Base-by-base conservation (phyloP, 2,888 invertebrate species). In the Apotomis capreana region DNA sequence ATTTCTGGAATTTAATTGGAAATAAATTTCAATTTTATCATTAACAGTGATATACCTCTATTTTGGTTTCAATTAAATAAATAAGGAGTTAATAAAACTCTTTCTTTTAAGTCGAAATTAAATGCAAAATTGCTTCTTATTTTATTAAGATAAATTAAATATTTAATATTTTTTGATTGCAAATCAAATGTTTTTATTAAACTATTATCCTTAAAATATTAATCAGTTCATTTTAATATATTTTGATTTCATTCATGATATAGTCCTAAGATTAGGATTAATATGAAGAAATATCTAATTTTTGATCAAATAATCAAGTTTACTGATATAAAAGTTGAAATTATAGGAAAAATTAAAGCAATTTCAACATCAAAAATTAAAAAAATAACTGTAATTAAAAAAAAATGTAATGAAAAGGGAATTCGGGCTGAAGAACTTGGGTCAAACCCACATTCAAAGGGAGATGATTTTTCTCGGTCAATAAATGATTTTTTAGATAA, bases 341-440 rank as follows among this genome's bases (percentile, higher is more conserved):
- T 94, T 85, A 95, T 88, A 0, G 95, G 95, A 0, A 95, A 83
- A 83, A 95, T 89, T 84, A 96, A 78, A 0, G 94, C 94, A 89
- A 96, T 95, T 95, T 96, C 95, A 74, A 96, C 94, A 92, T 96
- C 95, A 93, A 96, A 96, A 91, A 96, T 95, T 93, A 96, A 88
- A 84, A 96, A 96, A 90, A 96, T 94, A 84, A 95, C 89, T 52
- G 95, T 94, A 86, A 96, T 94, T 92, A 96, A 94, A 83, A 91
- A 95, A 94, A 91, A 96, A 94, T 89, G 89, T 68, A 89, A 5
- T 0, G 89, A 90, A 77, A 90, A 90, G 0, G 89, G 89, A 73
- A 87, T 88, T 72, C 90, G 89, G 5, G 89, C 84, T 6, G 83
- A 83, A 0, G 86, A 88, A 86, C 85, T 88, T 1, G 89, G 88